Conservation (phyloP, 2,888 invertebrate genomes). For the Meandrusa payeni region DNA sequence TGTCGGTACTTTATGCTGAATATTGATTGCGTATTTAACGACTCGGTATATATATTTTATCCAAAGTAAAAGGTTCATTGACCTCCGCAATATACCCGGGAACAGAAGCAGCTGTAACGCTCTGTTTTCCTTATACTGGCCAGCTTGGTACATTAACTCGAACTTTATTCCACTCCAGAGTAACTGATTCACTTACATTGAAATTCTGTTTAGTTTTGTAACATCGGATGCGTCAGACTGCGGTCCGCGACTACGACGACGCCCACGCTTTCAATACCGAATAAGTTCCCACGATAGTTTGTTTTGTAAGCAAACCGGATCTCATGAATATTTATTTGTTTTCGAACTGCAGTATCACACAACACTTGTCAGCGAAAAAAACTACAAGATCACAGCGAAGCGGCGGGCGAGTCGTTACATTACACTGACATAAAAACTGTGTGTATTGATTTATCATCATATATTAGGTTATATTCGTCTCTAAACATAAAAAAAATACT, state of each 20-base stretch:
- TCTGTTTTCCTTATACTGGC: conserved; percentile 1
- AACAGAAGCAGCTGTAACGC: conserved; percentile 1
- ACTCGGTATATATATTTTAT: too few species aligned
- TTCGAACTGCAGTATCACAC: conserved; percentile 17
- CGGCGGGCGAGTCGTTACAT: too few species aligned
- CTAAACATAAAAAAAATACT: too few species aligned
- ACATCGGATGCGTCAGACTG: conserved; percentile 16
- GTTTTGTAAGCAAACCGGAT: conserved; percentile 25
- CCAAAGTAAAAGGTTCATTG: too few species aligned
- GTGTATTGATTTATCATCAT: too few species aligned
- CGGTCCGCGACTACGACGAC: conserved; percentile 4
- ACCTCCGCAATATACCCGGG: too few species aligned
- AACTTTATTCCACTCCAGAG: background rate
- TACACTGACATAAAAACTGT: too few species aligned
- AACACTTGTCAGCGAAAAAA: conserved; percentile 6
- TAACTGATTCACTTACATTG: conserved; percentile 15
- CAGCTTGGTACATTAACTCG: conserved; percentile 5
- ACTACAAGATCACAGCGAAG: too few species aligned
- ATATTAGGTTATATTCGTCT: too few species aligned
- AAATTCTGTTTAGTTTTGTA: conserved; percentile 18
- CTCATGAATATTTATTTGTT: conserved; percentile 23
- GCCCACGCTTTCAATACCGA: conserved; percentile 19
- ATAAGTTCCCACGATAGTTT: conserved; percentile 23
- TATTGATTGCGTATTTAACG: too few species aligned
- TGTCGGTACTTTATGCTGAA: too few species aligned